Base-by-base conservation (phyloP, 2,888 invertebrate species). In the Dione vanillae region DNA sequence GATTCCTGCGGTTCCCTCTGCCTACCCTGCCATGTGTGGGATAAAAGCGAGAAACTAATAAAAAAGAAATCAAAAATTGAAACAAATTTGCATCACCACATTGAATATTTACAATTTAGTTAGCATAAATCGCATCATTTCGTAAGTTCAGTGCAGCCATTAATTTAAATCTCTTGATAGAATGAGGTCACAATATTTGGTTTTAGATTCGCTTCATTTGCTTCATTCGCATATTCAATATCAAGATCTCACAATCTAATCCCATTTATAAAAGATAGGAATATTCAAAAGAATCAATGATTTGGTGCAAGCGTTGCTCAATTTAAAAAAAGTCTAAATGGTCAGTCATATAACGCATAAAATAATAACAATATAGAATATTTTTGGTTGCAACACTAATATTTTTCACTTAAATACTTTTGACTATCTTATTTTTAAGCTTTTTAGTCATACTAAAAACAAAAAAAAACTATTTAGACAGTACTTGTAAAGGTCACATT, bases 101-200 rank as follows among this genome's bases (percentile, higher is more conserved):
- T 59, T 61, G 19, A 16, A 41, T 54, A 69, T 72, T 51, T 49
- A 16, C 41, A 49, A 69, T 72, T 51, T 49, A 51, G 49, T 72
- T 49, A 65, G 35, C 59, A 69, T 69, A 69, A 72, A 72, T 72
- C 69, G 65, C 59, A 20, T 35, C 41, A 47, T 72, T 69, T 65
- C 71, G 71, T 49, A 71, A 71, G 59, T 59, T 49, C 19, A 65
- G 52, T 43, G 12, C 37, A 65, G 65, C 52, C 61, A 64, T 71
- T 71, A 65, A 69, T 71, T 71, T 71, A 27, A 27, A 27, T 65
- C 54, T 71, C 61, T 35, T 69, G 71, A 69, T 71, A 71, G 71
- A 71, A 69, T 71, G 71, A 69, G 71, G 71, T 69, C 71, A 51
- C 20, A 37, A 64, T 69, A 64, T 69, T 69, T 64, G 62, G 68